These are phyloP conservation scores for Helleia helle DNA, from an alignment of 2,888 invertebrate genomes.

Conservation along the genomic window DNA sequence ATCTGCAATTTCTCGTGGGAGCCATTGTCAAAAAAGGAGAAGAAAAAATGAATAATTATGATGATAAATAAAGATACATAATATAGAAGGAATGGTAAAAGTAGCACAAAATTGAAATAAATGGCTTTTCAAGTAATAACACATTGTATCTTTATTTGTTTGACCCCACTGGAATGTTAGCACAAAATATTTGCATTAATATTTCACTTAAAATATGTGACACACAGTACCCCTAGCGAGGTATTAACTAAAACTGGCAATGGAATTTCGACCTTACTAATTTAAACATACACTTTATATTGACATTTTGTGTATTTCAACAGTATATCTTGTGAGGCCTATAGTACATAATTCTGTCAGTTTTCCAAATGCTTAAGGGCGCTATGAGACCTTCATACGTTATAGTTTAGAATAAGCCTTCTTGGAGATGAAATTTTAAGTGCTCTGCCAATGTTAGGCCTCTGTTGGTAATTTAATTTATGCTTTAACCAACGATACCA, in stretches of 20 bases:
- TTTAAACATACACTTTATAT: background rate
- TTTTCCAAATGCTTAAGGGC: conserved; percentile 16
- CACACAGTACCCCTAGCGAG: conserved; percentile 10
- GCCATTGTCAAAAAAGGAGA: too few relatives aligned
- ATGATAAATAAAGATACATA: too few relatives aligned
- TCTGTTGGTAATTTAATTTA: too few relatives aligned
- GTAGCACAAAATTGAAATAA: too few relatives aligned
- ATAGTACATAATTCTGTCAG: conserved; percentile 14
- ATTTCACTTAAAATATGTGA: conserved; percentile 12
- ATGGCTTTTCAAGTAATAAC: too few relatives aligned
- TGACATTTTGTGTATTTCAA: background rate
- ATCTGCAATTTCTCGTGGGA: too few relatives aligned
- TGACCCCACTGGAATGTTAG: conserved; percentile 9
- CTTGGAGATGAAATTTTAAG: conserved; percentile 47
- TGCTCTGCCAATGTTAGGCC: conserved; percentile 31
- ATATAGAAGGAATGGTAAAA: too few relatives aligned
- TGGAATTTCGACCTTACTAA: background rate
- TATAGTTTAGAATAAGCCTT: conserved; percentile 43
- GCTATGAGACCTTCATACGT: conserved; percentile 39
- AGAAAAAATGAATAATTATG: too few relatives aligned
- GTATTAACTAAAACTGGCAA: conserved; percentile 2
- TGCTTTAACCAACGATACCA: background rate
- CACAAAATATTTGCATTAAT: conserved; percentile 12
- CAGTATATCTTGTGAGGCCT: conserved; percentile 7
- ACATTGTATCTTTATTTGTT: conserved; percentile 9